Evolutionary conservation across 2,888 invertebrate genomes (phyloP).

Genomic region (Eledone cirrhosa): DNA sequence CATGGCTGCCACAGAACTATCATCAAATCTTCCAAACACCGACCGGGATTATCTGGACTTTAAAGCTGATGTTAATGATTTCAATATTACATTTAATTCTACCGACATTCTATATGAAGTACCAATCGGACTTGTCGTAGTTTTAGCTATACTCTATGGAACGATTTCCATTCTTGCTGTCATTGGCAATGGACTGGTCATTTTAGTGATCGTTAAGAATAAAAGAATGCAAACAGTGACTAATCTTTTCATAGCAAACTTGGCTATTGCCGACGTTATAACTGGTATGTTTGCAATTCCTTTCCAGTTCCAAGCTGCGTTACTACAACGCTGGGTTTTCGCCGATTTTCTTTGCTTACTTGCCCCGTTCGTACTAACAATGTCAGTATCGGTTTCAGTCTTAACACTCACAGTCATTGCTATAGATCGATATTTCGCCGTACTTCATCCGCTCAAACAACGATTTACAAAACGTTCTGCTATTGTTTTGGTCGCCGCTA

Average conservation of each 20-base stretch:
- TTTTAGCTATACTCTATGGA: conserved; percentile 83
- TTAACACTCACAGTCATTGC: conserved; percentile 88
- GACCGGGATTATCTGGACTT: neutral
- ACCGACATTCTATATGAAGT: conserved; percentile 75
- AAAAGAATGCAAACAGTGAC: conserved; percentile 82
- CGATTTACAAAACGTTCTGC: conserved; percentile 76
- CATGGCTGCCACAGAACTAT: conserved; percentile 20
- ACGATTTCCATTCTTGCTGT: conserved; percentile 83
- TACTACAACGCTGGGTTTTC: conserved; percentile 85
- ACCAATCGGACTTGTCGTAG: conserved; percentile 77
- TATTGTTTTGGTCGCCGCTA: conserved; percentile 77
- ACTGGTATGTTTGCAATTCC: conserved; percentile 87
- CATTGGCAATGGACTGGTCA: conserved; percentile 84
- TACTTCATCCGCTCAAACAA: conserved; percentile 72
- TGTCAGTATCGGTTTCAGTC: conserved; percentile 88
- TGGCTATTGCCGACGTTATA: conserved; percentile 85
- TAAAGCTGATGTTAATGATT: no score
- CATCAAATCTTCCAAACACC: conserved; percentile 26
- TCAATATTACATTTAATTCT: neutral
- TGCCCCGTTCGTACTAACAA: conserved; percentile 86
- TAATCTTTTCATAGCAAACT: conserved; percentile 85
- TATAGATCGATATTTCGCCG: conserved; percentile 79
- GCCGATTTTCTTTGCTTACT: conserved; percentile 88
- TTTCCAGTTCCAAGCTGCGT: conserved; percentile 88
- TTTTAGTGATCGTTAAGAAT: conserved; percentile 82